These are phyloP conservation scores for Microplitis mediator DNA, from an alignment of 1,140 invertebrate species.

Conservation along the genomic window DNA sequence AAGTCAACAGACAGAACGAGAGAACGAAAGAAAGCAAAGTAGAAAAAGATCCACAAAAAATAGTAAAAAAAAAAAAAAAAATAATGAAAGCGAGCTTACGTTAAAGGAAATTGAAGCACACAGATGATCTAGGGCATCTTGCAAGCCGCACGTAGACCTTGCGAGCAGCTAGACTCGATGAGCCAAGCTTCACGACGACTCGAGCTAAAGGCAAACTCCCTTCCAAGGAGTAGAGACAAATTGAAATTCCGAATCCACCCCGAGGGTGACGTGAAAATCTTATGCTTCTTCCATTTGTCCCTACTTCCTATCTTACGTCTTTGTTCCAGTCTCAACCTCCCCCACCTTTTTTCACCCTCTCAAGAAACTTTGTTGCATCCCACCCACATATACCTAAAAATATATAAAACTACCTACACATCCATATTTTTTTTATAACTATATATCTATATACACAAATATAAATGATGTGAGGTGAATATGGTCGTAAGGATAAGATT, in stretches of 20 bases:
- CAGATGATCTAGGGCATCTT: not conserved
- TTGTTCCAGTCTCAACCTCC: no score
- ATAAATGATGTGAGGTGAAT: constrained; percentile 12
- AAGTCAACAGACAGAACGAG: no score
- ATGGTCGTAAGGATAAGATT: constrained; percentile 16
- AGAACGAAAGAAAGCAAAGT: not conserved
- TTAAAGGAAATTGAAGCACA: not conserved
- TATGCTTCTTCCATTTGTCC: constrained; percentile 17
- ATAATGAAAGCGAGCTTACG: not conserved
- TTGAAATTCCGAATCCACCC: constrained; percentile 27
- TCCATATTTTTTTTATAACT: not conserved
- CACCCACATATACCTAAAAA: not conserved
- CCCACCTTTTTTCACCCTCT: no score
- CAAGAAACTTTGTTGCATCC: no score
- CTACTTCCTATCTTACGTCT: not conserved
- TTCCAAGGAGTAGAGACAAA: constrained; percentile 15
- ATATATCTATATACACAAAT: not conserved
- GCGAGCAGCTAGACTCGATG: not conserved
- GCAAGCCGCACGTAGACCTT: not conserved
- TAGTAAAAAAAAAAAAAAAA: not conserved
- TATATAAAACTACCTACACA: not conserved
- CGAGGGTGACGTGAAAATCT: not conserved
- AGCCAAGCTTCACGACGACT: not conserved
- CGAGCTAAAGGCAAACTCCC: not conserved
- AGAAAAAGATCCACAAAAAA: not conserved